Evolutionary conservation across 2,113 vertebrate genomes (phyloP), one percentile per base, ranked within the genome.

Genomic region (Nicator chloris): DNA sequence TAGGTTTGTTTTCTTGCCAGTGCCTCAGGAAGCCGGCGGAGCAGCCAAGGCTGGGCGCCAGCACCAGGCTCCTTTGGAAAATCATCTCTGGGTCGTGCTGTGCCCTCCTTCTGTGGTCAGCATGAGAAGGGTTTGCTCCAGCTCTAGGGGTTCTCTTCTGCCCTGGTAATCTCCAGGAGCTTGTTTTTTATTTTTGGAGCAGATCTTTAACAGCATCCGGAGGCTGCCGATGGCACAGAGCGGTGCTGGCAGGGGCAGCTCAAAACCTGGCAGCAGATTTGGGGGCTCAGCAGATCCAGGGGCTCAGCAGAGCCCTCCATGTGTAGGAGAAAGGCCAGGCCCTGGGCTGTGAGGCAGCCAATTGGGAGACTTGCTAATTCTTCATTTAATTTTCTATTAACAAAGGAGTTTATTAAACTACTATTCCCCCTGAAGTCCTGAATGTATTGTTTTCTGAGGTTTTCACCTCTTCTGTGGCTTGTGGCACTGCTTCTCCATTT

Each of bases 161-260:
- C 76, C n/a, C 9, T 5, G 56, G 64, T 56, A 16, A 79, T 66
- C 84, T 92, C 77, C 75, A 39, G 65, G 69, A 95, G 79, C 6
- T 88, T 15, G n/a, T 44, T n/a, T 79, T 60, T 69, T 22, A 72
- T 86, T 93, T 87, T 86, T n/a, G 82, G 53, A 81, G 47, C 51
- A 64, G 72, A 11, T 71, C 44, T 71, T 8, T 54, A n/a, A 4
- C 35, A 56, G 77, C 20, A 3, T 40, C 31, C 59, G 28, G 44
- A 69, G 53, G 53, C 30, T 4, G 0, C 37, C 0, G 1, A 6
- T 18, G 21, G 42, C 21, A 26, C 4, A 6, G 73, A 60, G 71
- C 3, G 0, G 17, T 37, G 64, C 78, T 13, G 27, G 61, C 13
- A 27, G 49, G 42, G 61, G 35, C 88, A 56, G 66, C 72, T 27